phyloP scores from a whole-genome alignment of 2,797 vertebrate genomes.

The Thripadectes ignobilis region DNA sequence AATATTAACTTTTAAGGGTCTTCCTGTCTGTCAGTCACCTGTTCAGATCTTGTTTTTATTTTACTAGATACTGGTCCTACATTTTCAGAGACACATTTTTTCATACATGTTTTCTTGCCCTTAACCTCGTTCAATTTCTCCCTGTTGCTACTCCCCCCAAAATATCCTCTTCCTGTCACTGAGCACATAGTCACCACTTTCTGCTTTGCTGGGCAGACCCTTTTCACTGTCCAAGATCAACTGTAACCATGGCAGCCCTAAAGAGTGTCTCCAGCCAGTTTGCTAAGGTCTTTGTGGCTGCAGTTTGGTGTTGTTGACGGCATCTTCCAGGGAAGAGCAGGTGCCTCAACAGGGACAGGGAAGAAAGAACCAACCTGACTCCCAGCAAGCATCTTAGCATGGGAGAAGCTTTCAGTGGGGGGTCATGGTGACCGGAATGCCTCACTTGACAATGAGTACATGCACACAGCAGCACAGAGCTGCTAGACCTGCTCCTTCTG shows the following conservation, averaged over 20 bases:
- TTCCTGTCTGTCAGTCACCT: not conserved
- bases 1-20: not conserved
- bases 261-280: not conserved
- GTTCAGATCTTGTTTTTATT: not conserved
- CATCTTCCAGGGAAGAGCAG: not conserved
- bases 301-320: not conserved
- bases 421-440: not conserved
- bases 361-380: not conserved
- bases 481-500: not conserved
- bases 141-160: not conserved
- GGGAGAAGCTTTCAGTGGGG: not conserved
- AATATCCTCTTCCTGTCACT: not conserved
- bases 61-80: not conserved
- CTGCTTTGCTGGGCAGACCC: not conserved
- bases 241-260: not conserved
- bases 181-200: not conserved
- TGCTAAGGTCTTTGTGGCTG: not conserved
- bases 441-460: rapidly evolving
- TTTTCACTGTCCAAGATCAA: not conserved
- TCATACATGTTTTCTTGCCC: not conserved
- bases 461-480: not conserved
- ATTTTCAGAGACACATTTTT: not conserved
- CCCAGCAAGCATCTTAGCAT: not conserved
- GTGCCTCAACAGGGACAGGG: not conserved
- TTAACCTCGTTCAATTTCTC: not conserved